Percentiles rank a stretch among this genome's conserved stretches.
phyloP scores from a whole-genome alignment of 2,888 invertebrate species.

The Aleiodes leptofemur region DNA sequence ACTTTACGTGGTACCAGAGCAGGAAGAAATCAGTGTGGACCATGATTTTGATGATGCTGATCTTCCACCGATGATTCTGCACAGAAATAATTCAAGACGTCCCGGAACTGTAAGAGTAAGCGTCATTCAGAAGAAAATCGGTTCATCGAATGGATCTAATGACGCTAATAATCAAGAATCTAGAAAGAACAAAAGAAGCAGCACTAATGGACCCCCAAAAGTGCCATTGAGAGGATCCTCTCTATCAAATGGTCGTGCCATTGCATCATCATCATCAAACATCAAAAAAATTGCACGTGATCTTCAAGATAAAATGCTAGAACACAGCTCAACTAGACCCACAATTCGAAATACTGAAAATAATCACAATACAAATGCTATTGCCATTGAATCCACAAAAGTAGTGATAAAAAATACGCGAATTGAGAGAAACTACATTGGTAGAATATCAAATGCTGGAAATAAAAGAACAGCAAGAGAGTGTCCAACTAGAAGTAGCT shows the following conservation, averaged over 20 bases:
- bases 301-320: conserved; percentile 60
- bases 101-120: conserved; percentile 59
- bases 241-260: conserved; percentile 55
- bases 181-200: conserved; percentile 32
- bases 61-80: conserved; percentile 54
- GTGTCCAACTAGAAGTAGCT: conserved; percentile 47
- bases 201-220: conserved; percentile 25
- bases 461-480: conserved; percentile 52
- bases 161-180: conserved; percentile 28
- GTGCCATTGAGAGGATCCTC: conserved; percentile 51
- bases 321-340: conserved; percentile 38
- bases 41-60: conserved; percentile 59
- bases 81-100: conserved; percentile 62
- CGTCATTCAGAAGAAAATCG: conserved; percentile 55
- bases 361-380: conserved; percentile 7
- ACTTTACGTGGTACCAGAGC: conserved; percentile 64
- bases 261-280: conserved; percentile 59
- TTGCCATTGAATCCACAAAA: conserved; percentile 34
- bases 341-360: conserved; percentile 21
- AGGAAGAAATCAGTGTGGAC: conserved; percentile 57
- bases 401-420: conserved; percentile 13
- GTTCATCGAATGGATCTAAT: conserved; percentile 55
- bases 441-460: conserved; percentile 42
- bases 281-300: conserved; percentile 59
- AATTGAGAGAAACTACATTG: conserved; percentile 17